Base-by-base conservation (phyloP, 2,113 vertebrate genomes). In the Zosterops lateralis region DNA sequence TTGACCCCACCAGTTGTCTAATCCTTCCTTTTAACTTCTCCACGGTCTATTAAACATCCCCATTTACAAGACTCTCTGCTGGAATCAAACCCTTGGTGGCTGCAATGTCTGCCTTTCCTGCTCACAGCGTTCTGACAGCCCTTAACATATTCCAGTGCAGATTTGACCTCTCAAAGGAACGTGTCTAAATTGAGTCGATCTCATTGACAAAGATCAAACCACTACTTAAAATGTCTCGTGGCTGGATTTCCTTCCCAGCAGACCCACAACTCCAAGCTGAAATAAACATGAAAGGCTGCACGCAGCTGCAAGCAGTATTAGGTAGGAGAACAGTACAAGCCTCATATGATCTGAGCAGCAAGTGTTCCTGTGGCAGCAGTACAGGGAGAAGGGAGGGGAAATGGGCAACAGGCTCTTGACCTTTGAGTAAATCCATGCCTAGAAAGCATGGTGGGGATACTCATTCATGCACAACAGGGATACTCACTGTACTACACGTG, bases 41-140 rank as follows among this genome's bases (percentile, higher is more conserved):
- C 87, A 92, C 11, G 89, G 96, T 97, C 95, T 97, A 90, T 94
- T 95, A 95, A 94, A 95, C 95, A 97, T 97, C 94, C 94, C 94
- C 87, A 83, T 93, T 93, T 92, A 80, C 67, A 85, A 83, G 91
- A 80, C 40, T 90, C 81, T 92, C 78, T 95, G 95, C 67, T 95
- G 93, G 93, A 95, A 89, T 95, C 84, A 85, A 87, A 64, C 54
- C 38, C 75, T 95, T 67, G 76, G 73, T 81, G 48, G 36, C 10
- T 95, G 89, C 90, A 92, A 66, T 20, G 48, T 93, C 96, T 88
- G 87, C 70, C 74, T 88, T 71, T 66, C 56, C 84, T 3, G 5
- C 75, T 64, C 44, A 74, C 65, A 92, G 7, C 6, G 10, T 95
- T 95, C 94, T 93, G 95, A 95, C 91, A 96, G 84, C 82, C 78